These are phyloP conservation scores for Torymus aiolomorphi DNA, from an alignment of 2,888 invertebrate species.

Conservation along the genomic window DNA sequence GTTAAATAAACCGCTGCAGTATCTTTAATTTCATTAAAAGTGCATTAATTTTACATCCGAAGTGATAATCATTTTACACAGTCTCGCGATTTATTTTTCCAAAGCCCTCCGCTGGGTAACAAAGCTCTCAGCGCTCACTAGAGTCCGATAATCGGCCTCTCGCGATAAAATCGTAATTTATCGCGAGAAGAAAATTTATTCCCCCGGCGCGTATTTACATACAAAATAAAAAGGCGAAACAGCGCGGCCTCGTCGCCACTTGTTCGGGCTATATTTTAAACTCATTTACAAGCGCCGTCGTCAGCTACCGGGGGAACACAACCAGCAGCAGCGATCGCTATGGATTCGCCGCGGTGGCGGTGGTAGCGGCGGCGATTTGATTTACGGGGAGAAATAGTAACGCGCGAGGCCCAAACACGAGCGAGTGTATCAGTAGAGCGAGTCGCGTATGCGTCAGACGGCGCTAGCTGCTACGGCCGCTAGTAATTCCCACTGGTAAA, in stretches of 20 bases:
- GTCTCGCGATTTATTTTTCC: background rate
- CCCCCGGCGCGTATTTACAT: conserved; percentile 25
- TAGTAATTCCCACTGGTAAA: conserved; percentile 37
- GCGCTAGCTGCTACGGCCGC: too few relatives aligned
- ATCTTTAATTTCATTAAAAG: conserved; percentile 11
- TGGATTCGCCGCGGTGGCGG: conserved; percentile 41
- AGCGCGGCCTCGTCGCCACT: too few relatives aligned
- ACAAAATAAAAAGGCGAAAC: background rate
- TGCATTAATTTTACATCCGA: background rate
- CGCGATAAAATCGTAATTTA: conserved; percentile 39
- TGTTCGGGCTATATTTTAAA: conserved; percentile 27
- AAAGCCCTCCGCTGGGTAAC: background rate
- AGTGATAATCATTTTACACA: conserved; percentile 1
- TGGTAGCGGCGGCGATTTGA: conserved; percentile 48
- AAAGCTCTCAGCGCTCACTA: background rate
- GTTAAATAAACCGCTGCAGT: too few relatives aligned
- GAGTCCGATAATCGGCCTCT: conserved; percentile 28
- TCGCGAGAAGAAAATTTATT: conserved; percentile 41
- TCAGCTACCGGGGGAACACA: conserved; percentile 1
- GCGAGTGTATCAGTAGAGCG: conserved; percentile 39
- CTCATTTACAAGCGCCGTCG: conserved; percentile 43
- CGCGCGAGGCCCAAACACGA: background rate
- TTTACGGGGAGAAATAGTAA: conserved; percentile 35
- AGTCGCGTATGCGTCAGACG: conserved; percentile 50
- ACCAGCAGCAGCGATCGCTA: background rate